phyloP scores from a whole-genome alignment of 2,797 vertebrate species.

The Liparis tanakae region DNA sequence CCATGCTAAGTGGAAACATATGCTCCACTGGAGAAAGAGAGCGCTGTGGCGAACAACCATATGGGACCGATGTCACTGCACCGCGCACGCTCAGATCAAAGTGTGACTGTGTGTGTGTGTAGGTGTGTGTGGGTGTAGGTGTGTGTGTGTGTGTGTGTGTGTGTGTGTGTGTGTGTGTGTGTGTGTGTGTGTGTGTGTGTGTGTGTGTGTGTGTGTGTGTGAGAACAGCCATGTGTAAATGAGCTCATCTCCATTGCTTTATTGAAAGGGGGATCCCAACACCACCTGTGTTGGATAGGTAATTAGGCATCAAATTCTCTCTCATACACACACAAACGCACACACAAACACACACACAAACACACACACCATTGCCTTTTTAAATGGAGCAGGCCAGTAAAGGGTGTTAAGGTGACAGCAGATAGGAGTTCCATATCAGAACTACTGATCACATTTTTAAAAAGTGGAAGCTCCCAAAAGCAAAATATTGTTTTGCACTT shows the following conservation, averaged over 20 bases:
- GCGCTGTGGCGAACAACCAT: constrained; percentile 48
- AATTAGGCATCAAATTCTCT: constrained; percentile 35
- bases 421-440: neutral
- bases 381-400: neutral
- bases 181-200: constrained; percentile 22
- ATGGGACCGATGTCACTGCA: constrained; percentile 59
- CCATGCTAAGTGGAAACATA: constrained; percentile 52
- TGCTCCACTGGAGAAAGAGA: constrained; percentile 51
- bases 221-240: neutral
- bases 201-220: constrained; percentile 37
- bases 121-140: constrained; percentile 23
- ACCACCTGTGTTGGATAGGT: constrained; percentile 36
- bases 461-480: neutral
- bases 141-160: constrained; percentile 15
- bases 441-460: neutral
- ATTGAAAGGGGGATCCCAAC: constrained; percentile 22
- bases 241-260: constrained; percentile 12
- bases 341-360: neutral
- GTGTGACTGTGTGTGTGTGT: constrained; percentile 19
- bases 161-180: constrained; percentile 5
- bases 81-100: constrained; percentile 65
- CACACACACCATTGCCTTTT: neutral
- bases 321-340: constrained; percentile 7
- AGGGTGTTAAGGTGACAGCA: neutral
- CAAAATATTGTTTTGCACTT: neutral